These are phyloP conservation scores for Orthosia gracilis DNA, from an alignment of 2,888 invertebrate genomes.

Conservation along the genomic window DNA sequence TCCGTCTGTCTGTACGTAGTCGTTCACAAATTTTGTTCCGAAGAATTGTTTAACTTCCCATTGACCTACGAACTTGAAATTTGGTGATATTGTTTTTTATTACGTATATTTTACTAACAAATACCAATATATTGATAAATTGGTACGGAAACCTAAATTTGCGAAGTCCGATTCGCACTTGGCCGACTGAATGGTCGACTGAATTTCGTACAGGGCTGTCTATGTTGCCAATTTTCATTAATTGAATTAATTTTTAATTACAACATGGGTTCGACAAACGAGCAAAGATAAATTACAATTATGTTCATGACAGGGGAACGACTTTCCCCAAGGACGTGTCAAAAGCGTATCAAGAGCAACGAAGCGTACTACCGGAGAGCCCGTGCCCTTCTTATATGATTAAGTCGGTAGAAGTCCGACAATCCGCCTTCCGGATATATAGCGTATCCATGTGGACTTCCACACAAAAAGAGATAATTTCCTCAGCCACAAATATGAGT, in stretches of 20 bases:
- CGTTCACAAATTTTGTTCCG: too few species aligned
- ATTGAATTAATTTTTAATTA: conserved; percentile 41
- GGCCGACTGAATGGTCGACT: neutral
- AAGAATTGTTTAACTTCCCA: too few species aligned
- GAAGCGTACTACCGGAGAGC: conserved; percentile 34
- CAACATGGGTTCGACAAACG: conserved; percentile 6
- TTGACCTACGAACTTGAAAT: too few species aligned
- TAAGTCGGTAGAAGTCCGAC: conserved; percentile 27
- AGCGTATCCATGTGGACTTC: conserved; percentile 14
- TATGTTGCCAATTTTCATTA: conserved; percentile 27
- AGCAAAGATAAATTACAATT: conserved; percentile 44
- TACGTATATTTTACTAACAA: too few species aligned
- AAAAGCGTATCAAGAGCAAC: conserved; percentile 28
- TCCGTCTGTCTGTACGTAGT: too few species aligned
- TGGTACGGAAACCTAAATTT: too few species aligned
- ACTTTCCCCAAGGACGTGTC: conserved; percentile 43
- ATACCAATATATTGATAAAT: too few species aligned
- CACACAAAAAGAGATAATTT: conserved; percentile 24
- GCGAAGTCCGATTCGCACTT: too few species aligned
- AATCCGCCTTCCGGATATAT: conserved; percentile 14
- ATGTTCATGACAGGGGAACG: conserved; percentile 31
- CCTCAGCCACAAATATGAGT: neutral
- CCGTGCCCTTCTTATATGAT: conserved; percentile 33
- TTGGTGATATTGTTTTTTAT: too few species aligned
- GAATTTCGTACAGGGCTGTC: conserved; percentile 1